Percentiles rank a stretch among this genome's conserved stretches.
phyloP scores from a whole-genome alignment of 2,888 invertebrate genomes.

The Caenorhabditis drosophilae region DNA sequence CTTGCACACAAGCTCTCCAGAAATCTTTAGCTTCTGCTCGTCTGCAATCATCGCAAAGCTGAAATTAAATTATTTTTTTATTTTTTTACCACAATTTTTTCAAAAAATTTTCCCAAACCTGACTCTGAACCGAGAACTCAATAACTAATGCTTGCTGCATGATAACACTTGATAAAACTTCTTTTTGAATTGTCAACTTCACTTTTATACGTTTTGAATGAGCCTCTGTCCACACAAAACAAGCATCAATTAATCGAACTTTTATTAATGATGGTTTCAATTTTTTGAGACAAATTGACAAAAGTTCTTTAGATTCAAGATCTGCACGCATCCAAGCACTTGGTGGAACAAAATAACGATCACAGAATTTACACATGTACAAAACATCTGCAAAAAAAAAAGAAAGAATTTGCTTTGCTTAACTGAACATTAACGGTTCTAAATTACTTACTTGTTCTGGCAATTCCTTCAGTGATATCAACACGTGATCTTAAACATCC shows the following conservation, averaged over 20 bases:
- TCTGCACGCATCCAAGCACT: conserved; percentile 80
- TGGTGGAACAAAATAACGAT: conserved; percentile 85
- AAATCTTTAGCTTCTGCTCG: conserved; percentile 94
- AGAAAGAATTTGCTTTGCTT: not conserved
- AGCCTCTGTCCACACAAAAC: conserved; percentile 98
- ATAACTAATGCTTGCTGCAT: conserved; percentile 90
- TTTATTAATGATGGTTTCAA: conserved; percentile 73
- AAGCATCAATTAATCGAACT: conserved; percentile 91
- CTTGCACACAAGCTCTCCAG: conserved; percentile 84
- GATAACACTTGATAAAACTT: conserved; percentile 84
- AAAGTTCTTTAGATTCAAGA: conserved; percentile 73
- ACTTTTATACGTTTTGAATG: conserved; percentile 93
- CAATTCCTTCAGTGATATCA: conserved; percentile 94
- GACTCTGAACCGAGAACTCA: conserved; percentile 86
- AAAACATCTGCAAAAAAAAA: conserved; percentile 52
- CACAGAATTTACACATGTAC: conserved; percentile 72
- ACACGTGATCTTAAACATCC: conserved; percentile 87
- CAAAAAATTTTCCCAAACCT: conserved; percentile 37
- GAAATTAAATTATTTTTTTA: conserved; percentile 5
- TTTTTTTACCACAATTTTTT: not conserved
- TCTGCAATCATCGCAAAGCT: conserved; percentile 97
- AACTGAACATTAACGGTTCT: no score
- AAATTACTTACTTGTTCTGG: conserved; percentile 77
- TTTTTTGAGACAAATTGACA: conserved; percentile 84
- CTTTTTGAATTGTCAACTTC: conserved; percentile 91